Evolutionary conservation across 2,113 vertebrate species (phyloP).

Genomic region (Melanostigma gelatinosum): DNA sequence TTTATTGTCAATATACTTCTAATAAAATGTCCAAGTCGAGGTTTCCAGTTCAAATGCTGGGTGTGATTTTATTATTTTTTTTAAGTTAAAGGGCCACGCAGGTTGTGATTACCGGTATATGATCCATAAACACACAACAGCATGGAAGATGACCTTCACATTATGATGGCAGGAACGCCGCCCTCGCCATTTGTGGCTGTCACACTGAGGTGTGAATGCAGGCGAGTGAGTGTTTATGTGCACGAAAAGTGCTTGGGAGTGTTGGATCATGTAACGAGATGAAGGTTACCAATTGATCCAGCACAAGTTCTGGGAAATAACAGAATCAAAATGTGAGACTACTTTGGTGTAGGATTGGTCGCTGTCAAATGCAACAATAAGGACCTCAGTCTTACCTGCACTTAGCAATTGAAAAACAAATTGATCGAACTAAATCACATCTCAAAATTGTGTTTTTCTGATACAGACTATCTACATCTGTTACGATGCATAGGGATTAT

Average conservation of each 20-base stretch:
- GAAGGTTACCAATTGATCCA: not conserved
- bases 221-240: not conserved
- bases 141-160: conserved; percentile 27
- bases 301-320: not conserved
- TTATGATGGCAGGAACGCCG: conserved; percentile 10
- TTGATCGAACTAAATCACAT: not conserved
- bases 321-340: not conserved
- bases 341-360: not conserved
- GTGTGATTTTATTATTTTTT: not conserved
- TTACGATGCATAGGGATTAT: not conserved
- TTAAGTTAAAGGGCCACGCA: not conserved
- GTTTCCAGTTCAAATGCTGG: conserved; percentile 1
- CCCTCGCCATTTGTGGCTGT: conserved; percentile 14
- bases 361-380: not conserved
- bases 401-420: not conserved
- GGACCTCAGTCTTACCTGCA: not conserved
- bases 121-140: conserved; percentile 10
- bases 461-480: not conserved
- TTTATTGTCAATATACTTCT: not conserved
- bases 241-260: conserved; percentile 1
- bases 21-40: not conserved
- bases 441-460: too few relatives aligned
- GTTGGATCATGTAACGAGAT: not conserved
- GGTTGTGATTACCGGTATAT: not conserved
- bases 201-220: not conserved